Percentiles rank a stretch among this genome's conserved stretches.
Conservation (phyloP, 2,888 invertebrate species). For the Hylaea fasciaria region DNA sequence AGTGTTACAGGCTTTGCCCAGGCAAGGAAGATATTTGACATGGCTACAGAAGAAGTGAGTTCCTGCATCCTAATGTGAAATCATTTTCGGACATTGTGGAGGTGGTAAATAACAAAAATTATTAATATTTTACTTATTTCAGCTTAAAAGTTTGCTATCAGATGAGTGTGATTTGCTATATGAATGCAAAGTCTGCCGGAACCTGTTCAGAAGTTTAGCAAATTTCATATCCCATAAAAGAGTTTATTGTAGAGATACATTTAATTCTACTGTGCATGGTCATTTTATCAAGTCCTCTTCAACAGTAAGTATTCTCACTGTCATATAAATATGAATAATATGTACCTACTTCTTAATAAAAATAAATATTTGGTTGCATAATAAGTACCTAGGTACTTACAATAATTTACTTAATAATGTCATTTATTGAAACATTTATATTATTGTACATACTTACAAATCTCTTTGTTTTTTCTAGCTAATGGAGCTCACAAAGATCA, state of each 20-base stretch:
- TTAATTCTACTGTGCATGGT: slow-evolving; percentile 73
- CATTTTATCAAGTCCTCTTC: slow-evolving; percentile 75
- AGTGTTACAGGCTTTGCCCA: slow-evolving; percentile 89
- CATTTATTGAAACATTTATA: neutral
- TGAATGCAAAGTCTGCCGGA: slow-evolving; percentile 95
- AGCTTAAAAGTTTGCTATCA: slow-evolving; percentile 90
- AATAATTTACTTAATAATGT: neutral
- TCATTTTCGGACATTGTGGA: no score
- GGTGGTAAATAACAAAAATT: neutral
- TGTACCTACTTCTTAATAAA: neutral
- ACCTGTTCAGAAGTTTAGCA: slow-evolving; percentile 93
- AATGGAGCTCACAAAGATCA: slow-evolving; percentile 77
- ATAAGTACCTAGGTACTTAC: no score
- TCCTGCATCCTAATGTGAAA: no score
- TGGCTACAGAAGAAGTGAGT: slow-evolving; percentile 90
- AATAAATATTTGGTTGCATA: no score
- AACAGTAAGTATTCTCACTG: slow-evolving; percentile 68
- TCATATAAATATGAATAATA: slow-evolving; percentile 63
- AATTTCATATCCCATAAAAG: slow-evolving; percentile 96
- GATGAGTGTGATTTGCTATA: slow-evolving; percentile 95
- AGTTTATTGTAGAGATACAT: slow-evolving; percentile 89
- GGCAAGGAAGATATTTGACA: slow-evolving; percentile 89
- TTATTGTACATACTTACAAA: no score
- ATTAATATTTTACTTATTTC: slow-evolving; percentile 47
- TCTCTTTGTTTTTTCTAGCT: slow-evolving; percentile 56